phyloP scores from a whole-genome alignment of 2,797 vertebrate genomes.

The Threskiornis aethiopicus region DNA sequence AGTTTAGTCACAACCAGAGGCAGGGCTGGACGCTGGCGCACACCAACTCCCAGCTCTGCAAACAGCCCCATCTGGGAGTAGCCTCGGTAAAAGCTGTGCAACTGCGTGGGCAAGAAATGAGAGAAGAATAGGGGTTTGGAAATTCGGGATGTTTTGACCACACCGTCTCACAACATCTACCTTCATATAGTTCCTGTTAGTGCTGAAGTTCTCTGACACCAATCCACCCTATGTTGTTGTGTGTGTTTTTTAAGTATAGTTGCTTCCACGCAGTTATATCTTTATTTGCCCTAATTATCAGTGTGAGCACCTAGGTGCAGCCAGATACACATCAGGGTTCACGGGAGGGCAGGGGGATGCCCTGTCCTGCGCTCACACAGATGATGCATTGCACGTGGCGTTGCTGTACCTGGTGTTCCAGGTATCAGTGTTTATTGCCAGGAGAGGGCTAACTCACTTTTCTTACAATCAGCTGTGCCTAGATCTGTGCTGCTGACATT shows the following conservation, averaged over 20 bases:
- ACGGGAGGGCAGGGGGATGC: too few relatives aligned
- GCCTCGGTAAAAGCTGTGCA: neutral
- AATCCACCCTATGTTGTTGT: neutral
- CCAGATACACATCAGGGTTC: fast-evolving
- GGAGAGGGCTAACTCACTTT: neutral
- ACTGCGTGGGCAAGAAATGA: neutral
- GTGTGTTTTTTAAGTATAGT: neutral
- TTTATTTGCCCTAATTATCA: neutral
- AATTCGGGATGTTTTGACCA: neutral
- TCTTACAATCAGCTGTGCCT: neutral
- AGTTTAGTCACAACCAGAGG: neutral
- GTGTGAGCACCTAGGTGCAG: neutral
- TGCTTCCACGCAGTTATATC: neutral
- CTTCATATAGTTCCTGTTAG: neutral
- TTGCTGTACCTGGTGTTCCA: neutral
- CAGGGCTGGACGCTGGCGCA: neutral
- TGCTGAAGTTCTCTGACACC: neutral
- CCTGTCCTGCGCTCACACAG: fast-evolving
- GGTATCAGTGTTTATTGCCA: neutral
- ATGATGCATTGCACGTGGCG: fast-evolving
- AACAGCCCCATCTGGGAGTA: neutral
- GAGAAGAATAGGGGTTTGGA: neutral
- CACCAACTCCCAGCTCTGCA: neutral
- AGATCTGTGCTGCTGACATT: neutral
- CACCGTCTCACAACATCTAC: neutral